A percentile compares a stretch with the other conserved stretches of the same genome.
These are phyloP conservation scores for Actinernus sp. DNA, from an alignment of 92 coral and sea anemone species.

Conservation along the genomic window DNA sequence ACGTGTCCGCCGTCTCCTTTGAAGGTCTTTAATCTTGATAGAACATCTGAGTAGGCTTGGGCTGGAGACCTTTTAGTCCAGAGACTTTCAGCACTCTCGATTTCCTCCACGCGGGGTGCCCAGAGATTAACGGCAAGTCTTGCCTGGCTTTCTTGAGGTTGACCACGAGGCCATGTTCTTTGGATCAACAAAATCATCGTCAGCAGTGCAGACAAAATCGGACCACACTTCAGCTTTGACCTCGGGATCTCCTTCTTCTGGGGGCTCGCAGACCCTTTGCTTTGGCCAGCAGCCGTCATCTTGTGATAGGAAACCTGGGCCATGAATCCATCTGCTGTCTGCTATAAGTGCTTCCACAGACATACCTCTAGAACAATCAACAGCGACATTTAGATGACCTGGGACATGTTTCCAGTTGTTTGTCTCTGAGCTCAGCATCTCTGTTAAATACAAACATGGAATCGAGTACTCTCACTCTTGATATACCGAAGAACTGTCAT, in stretches of 20 bases:
- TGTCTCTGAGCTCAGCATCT: neutral
- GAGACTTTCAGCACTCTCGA: too few relatives aligned
- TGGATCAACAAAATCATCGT: constrained; percentile 13
- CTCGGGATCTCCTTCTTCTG: constrained; percentile 8
- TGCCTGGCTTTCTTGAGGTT: too few relatives aligned
- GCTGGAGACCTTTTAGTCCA: too few relatives aligned
- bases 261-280: neutral
- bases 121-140: too few relatives aligned
- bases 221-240: constrained; percentile 12
- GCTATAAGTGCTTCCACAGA: neutral
- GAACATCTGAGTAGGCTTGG: too few relatives aligned
- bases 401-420: too few relatives aligned
- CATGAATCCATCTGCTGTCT: constrained; percentile 1
- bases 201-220: neutral
- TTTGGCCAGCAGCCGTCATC: constrained; percentile 2
- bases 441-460: neutral
- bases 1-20: too few relatives aligned
- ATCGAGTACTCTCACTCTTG: too few relatives aligned
- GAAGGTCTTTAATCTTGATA: too few relatives aligned
- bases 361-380: neutral
- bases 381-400: neutral
- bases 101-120: too few relatives aligned
- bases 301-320: neutral
- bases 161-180: constrained; percentile 15
- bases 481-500: too few relatives aligned